Base-by-base conservation (phyloP, 2,888 invertebrate species). In the Dicyrtomina minuta region DNA sequence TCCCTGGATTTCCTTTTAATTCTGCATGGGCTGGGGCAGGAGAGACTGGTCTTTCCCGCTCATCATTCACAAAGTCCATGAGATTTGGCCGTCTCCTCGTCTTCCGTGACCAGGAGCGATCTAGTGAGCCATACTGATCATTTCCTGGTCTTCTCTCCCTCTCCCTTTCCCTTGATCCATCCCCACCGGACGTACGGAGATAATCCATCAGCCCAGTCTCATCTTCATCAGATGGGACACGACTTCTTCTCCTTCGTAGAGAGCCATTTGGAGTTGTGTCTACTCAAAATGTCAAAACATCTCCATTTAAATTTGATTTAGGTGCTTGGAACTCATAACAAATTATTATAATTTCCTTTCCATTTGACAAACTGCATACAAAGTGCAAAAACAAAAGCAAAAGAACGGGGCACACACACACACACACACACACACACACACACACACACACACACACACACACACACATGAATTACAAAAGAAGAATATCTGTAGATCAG, bases 181-280 rank as follows among this genome's bases (percentile, higher is more conserved):
- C 90, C 10, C 53, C 70, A 68, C 90, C 90, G 0, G 90, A 91
- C 5, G 91, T 88, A 67, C 92, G 83, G 65, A 94, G 83, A 81
- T 92, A 93, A 81, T 92, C 92, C 88, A 94, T 89, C n/a, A 94
- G 82, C 20, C 89, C 89, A 5, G 89, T 89, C 78, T 93, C 93
- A 79, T 93, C 91, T 79, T 90, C 91, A 80, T 90, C 92, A 4
- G 89, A 89, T 0, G 92, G 88, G 20, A 92, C 89, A 39, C 92
- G 87, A 80, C 93, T 90, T 78, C 92, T 85, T 55, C 93, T 85
- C 43, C 93, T 85, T 22, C 93, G 86, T 46, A 94, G 83, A 75
- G 93, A 93, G 41, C 94, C 94, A 75, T 91, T 93, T 15, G 94
- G 94, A 4, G 94, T 94, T 49, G 93, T 89, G 80, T 94, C 93